A percentile compares a stretch with the other conserved stretches of the same genome.
Conservation (phyloP, 2,797 vertebrate species). For the Xiphophorus birchmanni region DNA sequence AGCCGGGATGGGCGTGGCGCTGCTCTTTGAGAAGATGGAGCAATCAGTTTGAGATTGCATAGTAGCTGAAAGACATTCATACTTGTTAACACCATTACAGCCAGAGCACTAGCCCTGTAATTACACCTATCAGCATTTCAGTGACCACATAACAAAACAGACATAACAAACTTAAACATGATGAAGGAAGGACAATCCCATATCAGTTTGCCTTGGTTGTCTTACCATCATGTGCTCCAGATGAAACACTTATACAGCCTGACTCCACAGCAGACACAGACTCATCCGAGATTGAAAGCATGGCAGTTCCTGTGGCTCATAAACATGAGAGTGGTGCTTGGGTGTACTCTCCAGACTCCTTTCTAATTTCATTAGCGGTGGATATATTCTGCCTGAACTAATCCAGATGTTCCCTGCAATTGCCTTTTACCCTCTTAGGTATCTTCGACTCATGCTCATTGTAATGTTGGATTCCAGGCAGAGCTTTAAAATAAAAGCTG, state of each 20-base stretch:
- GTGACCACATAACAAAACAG: background rate
- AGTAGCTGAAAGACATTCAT: slow-evolving; percentile 41
- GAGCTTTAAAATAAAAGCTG: slow-evolving; percentile 48
- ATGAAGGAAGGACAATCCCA: slow-evolving; percentile 21
- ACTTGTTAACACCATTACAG: slow-evolving; percentile 45
- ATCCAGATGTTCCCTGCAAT: slow-evolving; percentile 76
- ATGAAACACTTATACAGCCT: slow-evolving; percentile 37
- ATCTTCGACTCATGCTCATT: slow-evolving; percentile 57
- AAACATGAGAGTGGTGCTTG: slow-evolving; percentile 60
- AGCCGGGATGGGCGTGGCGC: slow-evolving; percentile 48
- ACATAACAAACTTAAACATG: background rate
- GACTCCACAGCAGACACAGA: slow-evolving; percentile 20
- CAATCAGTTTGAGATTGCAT: slow-evolving; percentile 7
- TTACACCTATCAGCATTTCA: slow-evolving; percentile 10
- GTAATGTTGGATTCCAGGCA: slow-evolving; percentile 51
- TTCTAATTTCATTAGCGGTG: slow-evolving; percentile 79
- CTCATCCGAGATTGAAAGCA: slow-evolving; percentile 37
- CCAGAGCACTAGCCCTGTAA: slow-evolving; percentile 6
- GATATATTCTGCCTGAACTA: slow-evolving; percentile 67
- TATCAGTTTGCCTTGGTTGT: slow-evolving; percentile 16
- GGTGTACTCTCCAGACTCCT: slow-evolving; percentile 75
- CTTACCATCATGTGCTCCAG: slow-evolving; percentile 44
- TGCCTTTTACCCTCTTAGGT: slow-evolving; percentile 70
- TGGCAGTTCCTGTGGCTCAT: slow-evolving; percentile 42
- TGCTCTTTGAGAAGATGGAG: slow-evolving; percentile 30